Conservation (phyloP, 2,797 vertebrate species). For the Microctenopoma stevenorrisi region DNA sequence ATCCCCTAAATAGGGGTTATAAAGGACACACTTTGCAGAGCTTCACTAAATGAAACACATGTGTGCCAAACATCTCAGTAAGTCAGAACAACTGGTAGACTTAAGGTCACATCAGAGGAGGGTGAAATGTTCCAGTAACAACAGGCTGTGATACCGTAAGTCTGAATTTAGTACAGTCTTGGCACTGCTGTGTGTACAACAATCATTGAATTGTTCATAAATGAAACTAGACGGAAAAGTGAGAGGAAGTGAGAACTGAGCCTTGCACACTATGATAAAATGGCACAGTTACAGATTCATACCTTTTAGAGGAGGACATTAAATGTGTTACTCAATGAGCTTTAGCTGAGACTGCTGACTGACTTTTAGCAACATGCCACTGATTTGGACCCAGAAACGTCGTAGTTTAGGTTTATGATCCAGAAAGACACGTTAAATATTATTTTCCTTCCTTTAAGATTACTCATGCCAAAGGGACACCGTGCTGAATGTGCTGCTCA, state of each 20-base stretch:
- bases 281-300: slow-evolving; percentile 29
- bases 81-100: slow-evolving; percentile 46
- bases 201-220: slow-evolving; percentile 15
- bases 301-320: slow-evolving; percentile 1
- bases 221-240: slow-evolving; percentile 1
- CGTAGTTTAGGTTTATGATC: neutral
- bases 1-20: neutral
- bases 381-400: slow-evolving; percentile 15
- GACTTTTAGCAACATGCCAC: neutral
- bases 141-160: slow-evolving; percentile 23
- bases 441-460: slow-evolving; percentile 4
- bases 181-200: slow-evolving; percentile 1
- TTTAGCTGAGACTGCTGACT: neutral
- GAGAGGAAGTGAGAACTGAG: slow-evolving; percentile 25
- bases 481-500: neutral
- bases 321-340: slow-evolving; percentile 15
- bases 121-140: slow-evolving; percentile 24
- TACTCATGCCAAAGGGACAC: neutral
- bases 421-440: neutral
- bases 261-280: slow-evolving; percentile 5
- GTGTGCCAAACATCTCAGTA: slow-evolving; percentile 36
- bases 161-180: slow-evolving; percentile 31
- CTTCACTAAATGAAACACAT: slow-evolving; percentile 34
- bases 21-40: slow-evolving; percentile 15
- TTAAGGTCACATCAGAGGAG: slow-evolving; percentile 16